These are phyloP conservation scores for Anabas testudineus DNA, from an alignment of 2,797 vertebrate genomes.

Conservation along the genomic window DNA sequence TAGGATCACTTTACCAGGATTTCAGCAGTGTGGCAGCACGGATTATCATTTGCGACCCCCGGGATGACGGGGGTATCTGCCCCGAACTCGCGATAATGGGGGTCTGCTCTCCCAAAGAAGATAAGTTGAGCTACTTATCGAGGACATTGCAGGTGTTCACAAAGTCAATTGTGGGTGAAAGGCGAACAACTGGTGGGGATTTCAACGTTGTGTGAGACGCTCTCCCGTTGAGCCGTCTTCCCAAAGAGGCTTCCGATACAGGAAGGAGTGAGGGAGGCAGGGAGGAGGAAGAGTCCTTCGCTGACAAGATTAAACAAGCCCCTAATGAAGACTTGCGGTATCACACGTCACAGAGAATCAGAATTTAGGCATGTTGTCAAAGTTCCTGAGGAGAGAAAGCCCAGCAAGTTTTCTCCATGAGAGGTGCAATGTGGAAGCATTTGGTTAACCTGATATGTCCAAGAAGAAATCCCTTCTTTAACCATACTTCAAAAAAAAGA, in stretches of 20 bases:
- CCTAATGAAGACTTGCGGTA: slow-evolving; percentile 54
- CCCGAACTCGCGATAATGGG: slow-evolving; percentile 72
- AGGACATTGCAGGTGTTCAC: slow-evolving; percentile 78
- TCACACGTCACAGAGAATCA: slow-evolving; percentile 60
- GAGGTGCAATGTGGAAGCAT: slow-evolving; percentile 19
- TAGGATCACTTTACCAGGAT: slow-evolving; percentile 81
- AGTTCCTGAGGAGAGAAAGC: slow-evolving; percentile 63
- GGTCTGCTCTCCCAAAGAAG: slow-evolving; percentile 72
- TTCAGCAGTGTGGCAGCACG: slow-evolving; percentile 70
- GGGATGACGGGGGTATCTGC: slow-evolving; percentile 72
- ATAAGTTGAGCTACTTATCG: slow-evolving; percentile 80
- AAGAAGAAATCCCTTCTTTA: slow-evolving; percentile 50
- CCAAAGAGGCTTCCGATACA: slow-evolving; percentile 53
- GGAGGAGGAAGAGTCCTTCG: slow-evolving; percentile 49
- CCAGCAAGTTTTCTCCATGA: slow-evolving; percentile 46
- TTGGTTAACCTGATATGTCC: slow-evolving; percentile 69
- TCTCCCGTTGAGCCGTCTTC: slow-evolving; percentile 55
- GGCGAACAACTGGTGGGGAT: slow-evolving; percentile 70
- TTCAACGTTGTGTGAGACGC: slow-evolving; percentile 59
- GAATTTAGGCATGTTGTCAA: slow-evolving; percentile 58
- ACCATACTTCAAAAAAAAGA: slow-evolving; percentile 62
- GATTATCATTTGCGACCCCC: slow-evolving; percentile 73
- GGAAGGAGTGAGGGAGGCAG: slow-evolving; percentile 31
- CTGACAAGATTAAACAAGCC: slow-evolving; percentile 74
- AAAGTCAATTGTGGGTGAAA: slow-evolving; percentile 76